Evolutionary conservation across 2,888 invertebrate species (phyloP), one percentile per base, ranked within the genome.

Genomic region (Xanthia icteritia): DNA sequence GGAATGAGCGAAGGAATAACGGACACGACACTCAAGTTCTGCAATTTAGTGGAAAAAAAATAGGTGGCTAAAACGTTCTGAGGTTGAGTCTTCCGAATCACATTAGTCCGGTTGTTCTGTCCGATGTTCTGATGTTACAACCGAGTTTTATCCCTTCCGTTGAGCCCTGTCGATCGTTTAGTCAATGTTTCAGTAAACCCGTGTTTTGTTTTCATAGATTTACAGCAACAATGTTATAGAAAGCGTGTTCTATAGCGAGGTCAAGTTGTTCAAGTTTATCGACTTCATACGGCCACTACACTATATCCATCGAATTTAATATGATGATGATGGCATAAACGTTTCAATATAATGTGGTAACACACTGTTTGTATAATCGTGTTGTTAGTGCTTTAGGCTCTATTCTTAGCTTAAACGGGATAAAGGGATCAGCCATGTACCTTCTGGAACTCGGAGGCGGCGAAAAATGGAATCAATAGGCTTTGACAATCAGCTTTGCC

Each of bases 181-280:
- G 70, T 63, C 65, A 76, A 71, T 74, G 76, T 69, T 67, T 73
- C 76, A 74, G 60, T 83, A 63, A 73, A 65, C 78, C 60, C 56
- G 54, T 75, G 71, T 81, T 79, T 75, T 86, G 77, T 82, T 86
- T 81, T 76, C 69, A 69, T 74, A 85, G 77, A 82, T 77, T 82
- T 75, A 79, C 36, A 75, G 66, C 71, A 66, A 81, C 83, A 78
- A 76, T 74, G 81, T 83, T 76, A 73, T 68, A 73, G 71, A 61
- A 71, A 73, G 67, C 75, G 67, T 85, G 74, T 73, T 74, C 61
- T 67, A 63, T 66, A 78, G 82, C 65, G 74, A 82, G 83, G 83
- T 79, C 73, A 75, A 82, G 72, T 82, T 84, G 75, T 83, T 84
- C 85, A 83, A 76, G 65, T 85, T 82, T 85, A 82, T 84, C 79